Evolutionary conservation across 23 tunicate species (phyloP).

Genomic region (Halocynthia roretzi): DNA sequence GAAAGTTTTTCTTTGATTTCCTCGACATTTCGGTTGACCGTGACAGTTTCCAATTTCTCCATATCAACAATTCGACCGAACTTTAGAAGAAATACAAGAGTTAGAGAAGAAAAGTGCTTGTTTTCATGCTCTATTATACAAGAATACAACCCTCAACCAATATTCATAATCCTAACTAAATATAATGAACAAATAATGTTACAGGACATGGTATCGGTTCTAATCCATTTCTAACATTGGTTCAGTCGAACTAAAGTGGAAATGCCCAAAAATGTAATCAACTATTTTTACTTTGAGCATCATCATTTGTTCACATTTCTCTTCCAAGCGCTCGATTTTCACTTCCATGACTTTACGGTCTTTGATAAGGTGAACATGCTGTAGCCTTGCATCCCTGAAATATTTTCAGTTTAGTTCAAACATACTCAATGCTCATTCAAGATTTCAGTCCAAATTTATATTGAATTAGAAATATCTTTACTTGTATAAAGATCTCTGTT

Average conservation of each 20-base stretch:
- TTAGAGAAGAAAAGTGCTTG: background rate
- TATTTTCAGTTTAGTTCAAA: background rate
- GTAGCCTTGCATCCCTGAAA: conserved; percentile 76
- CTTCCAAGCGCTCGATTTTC: conserved; percentile 67
- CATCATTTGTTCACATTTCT: conserved; percentile 97
- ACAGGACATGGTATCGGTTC: too few relatives aligned
- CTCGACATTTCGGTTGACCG: conserved; percentile 66
- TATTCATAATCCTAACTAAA: too few relatives aligned
- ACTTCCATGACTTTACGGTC: conserved; percentile 76
- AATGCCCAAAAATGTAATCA: too few relatives aligned
- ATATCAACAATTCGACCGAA: conserved; percentile 94
- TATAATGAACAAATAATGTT: too few relatives aligned
- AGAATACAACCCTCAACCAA: too few relatives aligned
- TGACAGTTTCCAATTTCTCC: conserved; percentile 72
- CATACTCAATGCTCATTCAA: background rate
- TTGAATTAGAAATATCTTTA: background rate
- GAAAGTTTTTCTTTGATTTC: conserved; percentile 77
- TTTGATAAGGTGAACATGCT: conserved; percentile 94
- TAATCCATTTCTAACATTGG: too few relatives aligned
- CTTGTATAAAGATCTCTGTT: conserved; percentile 79
- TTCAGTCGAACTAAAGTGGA: too few relatives aligned
- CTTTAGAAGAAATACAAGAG: conserved; percentile 1
- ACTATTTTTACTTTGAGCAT: conserved; percentile 67
- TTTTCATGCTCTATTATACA: too few relatives aligned
- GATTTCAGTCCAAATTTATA: background rate